phyloP scores from a whole-genome alignment of 2,888 invertebrate species.

The Tenthredo livida region DNA sequence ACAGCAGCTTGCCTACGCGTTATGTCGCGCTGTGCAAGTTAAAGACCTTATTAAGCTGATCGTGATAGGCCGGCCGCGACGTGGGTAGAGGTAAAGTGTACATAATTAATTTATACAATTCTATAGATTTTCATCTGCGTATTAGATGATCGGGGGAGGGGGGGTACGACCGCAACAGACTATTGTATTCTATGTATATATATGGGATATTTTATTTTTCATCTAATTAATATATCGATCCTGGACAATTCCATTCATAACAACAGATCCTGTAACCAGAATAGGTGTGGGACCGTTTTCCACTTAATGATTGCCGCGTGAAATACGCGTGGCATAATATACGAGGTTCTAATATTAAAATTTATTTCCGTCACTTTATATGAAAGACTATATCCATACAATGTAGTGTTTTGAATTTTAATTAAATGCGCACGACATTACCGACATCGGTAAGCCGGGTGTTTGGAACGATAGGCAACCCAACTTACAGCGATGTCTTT shows the following conservation, averaged over 20 bases:
- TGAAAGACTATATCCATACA: no score
- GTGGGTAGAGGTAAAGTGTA: background rate
- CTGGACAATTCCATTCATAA: background rate
- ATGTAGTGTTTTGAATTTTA: background rate
- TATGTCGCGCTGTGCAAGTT: constrained; percentile 4
- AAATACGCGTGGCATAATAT: background rate
- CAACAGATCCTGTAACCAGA: background rate
- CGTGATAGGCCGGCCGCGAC: background rate
- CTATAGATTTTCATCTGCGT: background rate
- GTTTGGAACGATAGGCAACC: background rate
- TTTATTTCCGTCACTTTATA: background rate
- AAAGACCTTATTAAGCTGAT: constrained; percentile 16
- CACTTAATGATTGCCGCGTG: background rate
- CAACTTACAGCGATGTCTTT: background rate
- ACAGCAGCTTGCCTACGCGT: constrained; percentile 2
- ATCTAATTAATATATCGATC: background rate
- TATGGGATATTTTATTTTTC: no score
- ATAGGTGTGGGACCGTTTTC: background rate
- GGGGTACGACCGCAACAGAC: no score
- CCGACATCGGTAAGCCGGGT: background rate
- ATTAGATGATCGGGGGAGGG: no score
- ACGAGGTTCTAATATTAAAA: background rate
- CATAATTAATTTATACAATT: background rate
- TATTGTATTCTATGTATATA: background rate
- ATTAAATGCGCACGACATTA: background rate